Conservation (phyloP, 1,140 invertebrate genomes). For the Drosophila rufa region DNA sequence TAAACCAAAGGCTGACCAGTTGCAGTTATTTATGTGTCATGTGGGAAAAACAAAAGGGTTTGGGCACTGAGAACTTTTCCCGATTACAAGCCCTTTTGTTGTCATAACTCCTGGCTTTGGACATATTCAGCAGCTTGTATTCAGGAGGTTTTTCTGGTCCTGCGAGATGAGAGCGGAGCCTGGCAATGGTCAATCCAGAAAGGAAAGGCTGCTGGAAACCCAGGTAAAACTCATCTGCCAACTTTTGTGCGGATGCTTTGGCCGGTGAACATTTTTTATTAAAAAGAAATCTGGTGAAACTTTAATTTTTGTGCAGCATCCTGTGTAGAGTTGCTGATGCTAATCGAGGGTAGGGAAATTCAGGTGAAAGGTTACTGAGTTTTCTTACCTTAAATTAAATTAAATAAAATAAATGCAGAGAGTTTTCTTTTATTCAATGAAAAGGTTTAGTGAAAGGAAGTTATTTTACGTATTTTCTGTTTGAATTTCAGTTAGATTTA, state of each 20-base stretch:
- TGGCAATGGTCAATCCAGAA: conserved; percentile 11
- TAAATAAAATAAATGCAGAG: conserved; percentile 8
- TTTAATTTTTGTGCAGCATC: conserved; percentile 3
- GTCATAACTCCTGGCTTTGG: conserved; percentile 39
- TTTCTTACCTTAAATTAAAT: conserved; percentile 14
- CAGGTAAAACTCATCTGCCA: conserved; percentile 13
- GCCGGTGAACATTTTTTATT: conserved; percentile 12
- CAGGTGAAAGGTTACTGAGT: conserved; percentile 3
- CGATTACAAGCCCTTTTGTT: conserved; percentile 41
- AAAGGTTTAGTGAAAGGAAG: background rate
- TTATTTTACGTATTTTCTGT: background rate
- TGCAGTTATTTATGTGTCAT: conserved; percentile 59
- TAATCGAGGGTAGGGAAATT: background rate
- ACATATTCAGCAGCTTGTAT: conserved; percentile 1
- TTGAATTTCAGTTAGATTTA: background rate
- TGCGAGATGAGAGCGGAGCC: conserved; percentile 4
- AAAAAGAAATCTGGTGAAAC: conserved; percentile 19
- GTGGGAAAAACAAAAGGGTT: conserved; percentile 58
- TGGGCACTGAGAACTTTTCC: conserved; percentile 39
- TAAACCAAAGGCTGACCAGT: conserved; percentile 31
- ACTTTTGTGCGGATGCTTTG: background rate
- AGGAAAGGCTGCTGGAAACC: conserved; percentile 3
- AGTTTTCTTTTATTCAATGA: background rate
- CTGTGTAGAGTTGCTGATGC: conserved; percentile 7
- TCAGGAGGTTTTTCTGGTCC: conserved; percentile 21